Evolutionary conservation across 2,113 vertebrate species (phyloP).

Genomic region (Scytalopus superciliaris): DNA sequence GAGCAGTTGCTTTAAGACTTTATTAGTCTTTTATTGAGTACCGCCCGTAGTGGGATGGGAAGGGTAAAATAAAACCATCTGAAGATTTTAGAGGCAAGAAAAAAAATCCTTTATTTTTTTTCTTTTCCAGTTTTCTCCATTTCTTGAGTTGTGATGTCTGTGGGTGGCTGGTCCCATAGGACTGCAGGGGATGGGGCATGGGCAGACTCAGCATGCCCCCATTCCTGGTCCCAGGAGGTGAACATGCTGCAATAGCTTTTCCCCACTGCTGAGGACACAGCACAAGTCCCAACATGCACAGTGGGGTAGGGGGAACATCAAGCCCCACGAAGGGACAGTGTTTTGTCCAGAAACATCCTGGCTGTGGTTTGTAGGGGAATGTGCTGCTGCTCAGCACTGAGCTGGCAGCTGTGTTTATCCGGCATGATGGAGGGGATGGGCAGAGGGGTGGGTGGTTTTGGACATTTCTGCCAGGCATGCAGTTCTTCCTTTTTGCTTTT

Average conservation of each 20-base stretch:
- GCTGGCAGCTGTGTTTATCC: background rate
- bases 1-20: background rate
- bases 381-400: background rate
- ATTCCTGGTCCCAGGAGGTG: background rate
- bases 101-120: background rate
- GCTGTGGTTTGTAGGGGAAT: background rate
- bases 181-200: background rate
- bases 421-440: background rate
- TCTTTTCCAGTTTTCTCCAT: background rate
- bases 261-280: accelerated
- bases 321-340: accelerated
- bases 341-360: background rate
- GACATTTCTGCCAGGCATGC: background rate
- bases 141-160: background rate
- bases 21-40: background rate
- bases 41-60: background rate
- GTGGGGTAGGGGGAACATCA: background rate
- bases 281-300: accelerated
- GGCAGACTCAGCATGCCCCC: background rate
- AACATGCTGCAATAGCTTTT: accelerated
- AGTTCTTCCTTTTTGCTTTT: background rate
- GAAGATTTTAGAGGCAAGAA: background rate
- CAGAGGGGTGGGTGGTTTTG: background rate
- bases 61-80: background rate
- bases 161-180: background rate